Evolutionary conservation across 2,113 vertebrate genomes (phyloP).

Genomic region (Phyllostomus hastatus): DNA sequence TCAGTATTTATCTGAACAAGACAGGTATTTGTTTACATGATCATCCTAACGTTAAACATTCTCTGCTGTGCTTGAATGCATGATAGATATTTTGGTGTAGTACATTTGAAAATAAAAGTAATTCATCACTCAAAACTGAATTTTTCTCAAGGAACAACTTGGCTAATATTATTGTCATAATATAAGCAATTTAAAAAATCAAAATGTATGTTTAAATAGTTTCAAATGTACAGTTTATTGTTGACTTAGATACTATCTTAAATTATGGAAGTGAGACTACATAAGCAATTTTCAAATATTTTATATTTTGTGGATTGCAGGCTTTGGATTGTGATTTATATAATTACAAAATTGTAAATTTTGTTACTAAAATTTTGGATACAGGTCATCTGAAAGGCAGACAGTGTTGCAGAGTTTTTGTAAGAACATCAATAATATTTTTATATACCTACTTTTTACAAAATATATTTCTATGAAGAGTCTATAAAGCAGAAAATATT

Average conservation of each 20-base stretch:
- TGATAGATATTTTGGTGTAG: neutral
- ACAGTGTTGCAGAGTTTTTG: neutral
- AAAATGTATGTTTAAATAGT: neutral
- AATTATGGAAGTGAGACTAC: neutral
- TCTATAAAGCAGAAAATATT: neutral
- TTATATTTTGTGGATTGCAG: neutral
- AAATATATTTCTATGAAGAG: conserved; percentile 2
- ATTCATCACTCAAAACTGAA: neutral
- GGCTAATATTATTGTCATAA: neutral
- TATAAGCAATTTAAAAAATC: neutral
- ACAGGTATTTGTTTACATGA: conserved; percentile 88
- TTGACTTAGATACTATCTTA: neutral
- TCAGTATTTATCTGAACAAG: conserved; percentile 95
- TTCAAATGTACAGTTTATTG: neutral
- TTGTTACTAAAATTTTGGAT: conserved; percentile 9
- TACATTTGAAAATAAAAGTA: neutral
- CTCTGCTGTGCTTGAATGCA: conserved; percentile 35
- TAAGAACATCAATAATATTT: neutral
- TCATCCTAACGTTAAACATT: conserved; percentile 31
- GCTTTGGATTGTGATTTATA: neutral
- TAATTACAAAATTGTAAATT: neutral
- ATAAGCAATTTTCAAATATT: neutral
- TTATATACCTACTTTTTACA: neutral
- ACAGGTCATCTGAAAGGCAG: neutral
- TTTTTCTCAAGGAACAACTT: neutral